Conservation (phyloP, 2,888 invertebrate genomes). For the Drepana falcataria region DNA sequence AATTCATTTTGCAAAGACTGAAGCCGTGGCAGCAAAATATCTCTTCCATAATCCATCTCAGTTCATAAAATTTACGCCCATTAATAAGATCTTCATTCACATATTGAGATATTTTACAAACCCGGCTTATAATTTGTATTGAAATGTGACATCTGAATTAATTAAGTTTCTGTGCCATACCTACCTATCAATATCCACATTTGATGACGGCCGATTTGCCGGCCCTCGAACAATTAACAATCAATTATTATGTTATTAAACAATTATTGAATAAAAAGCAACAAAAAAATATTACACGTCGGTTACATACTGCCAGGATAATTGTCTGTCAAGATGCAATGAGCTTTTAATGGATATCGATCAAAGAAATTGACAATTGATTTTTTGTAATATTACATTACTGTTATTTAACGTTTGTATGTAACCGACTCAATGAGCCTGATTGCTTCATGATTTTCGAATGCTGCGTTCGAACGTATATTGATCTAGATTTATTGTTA, state of each 20-base stretch:
- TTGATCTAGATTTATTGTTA: conserved; percentile 34
- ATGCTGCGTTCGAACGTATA: conserved; percentile 30
- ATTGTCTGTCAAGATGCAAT: too few species aligned
- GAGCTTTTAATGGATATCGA: too few species aligned
- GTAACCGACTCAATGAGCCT: conserved; percentile 37
- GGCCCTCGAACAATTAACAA: not conserved
- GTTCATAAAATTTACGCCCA: not conserved
- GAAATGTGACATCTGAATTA: conserved; percentile 31
- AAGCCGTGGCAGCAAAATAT: not conserved
- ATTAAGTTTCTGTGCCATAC: conserved; percentile 58
- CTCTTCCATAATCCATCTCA: not conserved
- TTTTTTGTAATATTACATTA: conserved; percentile 8
- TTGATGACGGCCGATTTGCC: not conserved
- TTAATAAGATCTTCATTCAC: too few species aligned
- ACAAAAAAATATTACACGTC: conserved; percentile 14
- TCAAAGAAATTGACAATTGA: conserved; percentile 1
- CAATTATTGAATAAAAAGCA: conserved; percentile 8
- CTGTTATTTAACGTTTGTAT: conserved; percentile 23
- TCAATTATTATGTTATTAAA: conserved; percentile 4
- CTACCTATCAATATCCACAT: conserved; percentile 27
- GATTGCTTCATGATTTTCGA: conserved; percentile 25
- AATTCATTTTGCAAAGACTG: conserved; percentile 3
- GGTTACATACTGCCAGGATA: conserved; percentile 21
- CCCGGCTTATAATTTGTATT: conserved; percentile 23
- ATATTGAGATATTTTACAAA: conserved; percentile 4